Conservation (phyloP, 2,888 invertebrate species). For the Caenorhabditis japonica region DNA sequence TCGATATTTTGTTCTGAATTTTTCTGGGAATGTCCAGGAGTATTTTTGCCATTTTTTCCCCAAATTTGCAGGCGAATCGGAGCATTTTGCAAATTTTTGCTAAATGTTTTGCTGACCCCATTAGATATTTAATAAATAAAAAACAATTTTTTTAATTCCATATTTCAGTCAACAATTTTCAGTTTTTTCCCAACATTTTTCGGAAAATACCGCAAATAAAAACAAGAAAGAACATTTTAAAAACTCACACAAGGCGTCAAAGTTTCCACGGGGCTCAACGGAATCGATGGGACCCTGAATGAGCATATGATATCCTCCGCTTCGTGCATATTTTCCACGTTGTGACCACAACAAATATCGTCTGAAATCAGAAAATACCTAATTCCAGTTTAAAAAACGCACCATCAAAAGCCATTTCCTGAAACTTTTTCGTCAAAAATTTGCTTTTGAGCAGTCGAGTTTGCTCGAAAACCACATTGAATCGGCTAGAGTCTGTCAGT, state of each 20-base stretch:
- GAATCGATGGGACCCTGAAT: constrained; percentile 47
- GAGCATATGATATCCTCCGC: constrained; percentile 52
- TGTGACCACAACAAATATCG: constrained; percentile 48
- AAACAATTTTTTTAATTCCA: no score
- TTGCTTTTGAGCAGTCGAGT: constrained; percentile 46
- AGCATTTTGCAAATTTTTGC: no score
- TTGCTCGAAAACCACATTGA: constrained; percentile 53
- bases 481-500: constrained; percentile 33
- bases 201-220: no score
- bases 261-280: constrained; percentile 49
- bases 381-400: constrained; percentile 30
- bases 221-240: no score
- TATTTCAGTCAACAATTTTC: no score
- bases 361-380: constrained; percentile 51
- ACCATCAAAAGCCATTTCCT: constrained; percentile 44
- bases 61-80: no score
- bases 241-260: constrained; percentile 59
- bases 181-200: no score
- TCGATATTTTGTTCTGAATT: no score
- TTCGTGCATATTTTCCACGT: constrained; percentile 44
- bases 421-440: constrained; percentile 46
- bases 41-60: no score
- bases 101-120: no score
- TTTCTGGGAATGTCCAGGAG: no score
- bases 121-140: no score